Base-by-base conservation (phyloP, 2,113 vertebrate genomes). In the Marmota monax region DNA sequence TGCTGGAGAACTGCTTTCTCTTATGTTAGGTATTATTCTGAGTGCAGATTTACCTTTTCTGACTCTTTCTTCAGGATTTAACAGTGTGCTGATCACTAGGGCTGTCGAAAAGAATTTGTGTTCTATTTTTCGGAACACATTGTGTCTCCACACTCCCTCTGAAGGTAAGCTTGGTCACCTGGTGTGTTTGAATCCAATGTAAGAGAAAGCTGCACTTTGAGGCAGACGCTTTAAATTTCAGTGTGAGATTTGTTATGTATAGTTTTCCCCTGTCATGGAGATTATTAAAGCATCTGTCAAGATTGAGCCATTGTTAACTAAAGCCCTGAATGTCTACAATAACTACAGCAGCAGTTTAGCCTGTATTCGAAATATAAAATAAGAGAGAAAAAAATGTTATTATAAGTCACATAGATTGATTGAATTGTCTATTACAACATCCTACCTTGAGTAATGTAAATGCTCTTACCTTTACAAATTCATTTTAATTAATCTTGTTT, bases 251-350 rank as follows among this genome's bases (percentile, higher is more conserved):
- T 45, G 2, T 89, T 76, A 70, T 16, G 6, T 18, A 6, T 76
- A 67, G 8, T 39, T 77, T 95, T 70, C 2, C 22, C 20, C 11
- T 53, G 4, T 78, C 25, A 78, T 9, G 11, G 17, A 20, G 58
- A 94, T 83, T 73, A 67, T 78, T 82, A 73, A 61, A 91, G 17
- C 6, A n/a, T 73, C 34, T 77, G 29, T 63, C 77, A 92, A 93
- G 22, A 63, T 3, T 39, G 63, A 88, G 32, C 11, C 18, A 72
- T 39, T 53, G 5, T 34, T n/a, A 80, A 51, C 23, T 70, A 61
- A 17, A 73, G 61, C 53, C 45, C 48, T 32, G 29, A 17, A 7
- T 85, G 3, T 88, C 61, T 84, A 20, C 39, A 90, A 63, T 72
- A 95, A 72, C 51, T 80, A 77, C 0, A 83, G 32, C 0, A 69